These are phyloP conservation scores for Microplitis manilae DNA, from an alignment of 2,888 invertebrate genomes.

Conservation along the genomic window DNA sequence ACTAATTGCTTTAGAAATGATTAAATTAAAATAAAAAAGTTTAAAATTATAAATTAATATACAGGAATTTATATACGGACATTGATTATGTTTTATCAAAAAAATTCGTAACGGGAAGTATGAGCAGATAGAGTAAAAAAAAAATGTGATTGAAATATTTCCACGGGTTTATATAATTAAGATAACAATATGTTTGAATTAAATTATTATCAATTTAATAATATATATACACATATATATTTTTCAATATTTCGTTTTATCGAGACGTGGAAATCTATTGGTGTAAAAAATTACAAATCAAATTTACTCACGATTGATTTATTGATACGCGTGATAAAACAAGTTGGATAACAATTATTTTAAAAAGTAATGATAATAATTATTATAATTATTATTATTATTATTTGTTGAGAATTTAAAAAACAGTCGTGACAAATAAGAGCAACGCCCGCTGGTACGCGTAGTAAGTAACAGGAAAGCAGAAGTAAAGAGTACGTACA, in stretches of 20 bases:
- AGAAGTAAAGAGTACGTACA: slow-evolving; percentile 2
- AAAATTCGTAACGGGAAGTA: slow-evolving; percentile 61
- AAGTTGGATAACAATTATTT: background rate
- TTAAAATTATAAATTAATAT: background rate
- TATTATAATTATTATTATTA: background rate
- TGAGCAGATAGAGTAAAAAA: slow-evolving; percentile 41
- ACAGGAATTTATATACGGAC: slow-evolving; percentile 55
- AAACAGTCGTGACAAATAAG: slow-evolving; percentile 14
- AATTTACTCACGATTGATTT: background rate
- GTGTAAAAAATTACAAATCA: background rate
- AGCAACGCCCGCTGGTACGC: slow-evolving; percentile 19
- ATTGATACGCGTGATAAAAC: background rate
- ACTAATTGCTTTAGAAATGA: too few species aligned
- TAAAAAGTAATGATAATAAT: background rate
- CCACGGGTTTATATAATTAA: slow-evolving; percentile 26
- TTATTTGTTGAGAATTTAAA: background rate
- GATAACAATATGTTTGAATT: slow-evolving; percentile 23
- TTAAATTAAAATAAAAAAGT: background rate
- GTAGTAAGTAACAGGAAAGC: slow-evolving; percentile 13
- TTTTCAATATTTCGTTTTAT: background rate
- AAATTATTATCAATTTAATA: slow-evolving; percentile 33
- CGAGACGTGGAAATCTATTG: background rate
- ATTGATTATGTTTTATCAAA: slow-evolving; percentile 66
- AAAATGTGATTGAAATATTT: slow-evolving; percentile 27
- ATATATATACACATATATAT: background rate